Conservation (phyloP, 2,797 vertebrate genomes). For the Sebastiscus tertius region DNA sequence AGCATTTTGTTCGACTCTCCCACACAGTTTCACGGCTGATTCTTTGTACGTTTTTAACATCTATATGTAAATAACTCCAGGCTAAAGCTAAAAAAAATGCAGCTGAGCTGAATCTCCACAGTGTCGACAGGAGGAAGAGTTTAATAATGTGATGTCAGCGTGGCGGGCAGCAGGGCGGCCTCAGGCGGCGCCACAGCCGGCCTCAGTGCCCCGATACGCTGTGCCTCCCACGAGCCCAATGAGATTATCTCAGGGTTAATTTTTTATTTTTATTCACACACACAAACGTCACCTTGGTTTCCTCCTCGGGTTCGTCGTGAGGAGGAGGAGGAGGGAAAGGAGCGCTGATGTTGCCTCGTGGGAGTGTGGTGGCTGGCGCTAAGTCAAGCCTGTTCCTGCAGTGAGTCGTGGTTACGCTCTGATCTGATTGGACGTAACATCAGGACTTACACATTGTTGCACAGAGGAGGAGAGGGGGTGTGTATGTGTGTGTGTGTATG, state of each 20-base stretch:
- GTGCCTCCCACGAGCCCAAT: not conserved
- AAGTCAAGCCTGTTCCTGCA: not conserved
- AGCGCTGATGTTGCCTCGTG: not conserved
- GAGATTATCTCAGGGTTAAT: not conserved
- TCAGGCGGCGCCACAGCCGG: not conserved
- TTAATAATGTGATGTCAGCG: not conserved
- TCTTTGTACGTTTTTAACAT: not conserved
- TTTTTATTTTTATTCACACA: not conserved
- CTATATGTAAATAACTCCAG: not conserved
- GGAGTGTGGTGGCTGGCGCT: not conserved
- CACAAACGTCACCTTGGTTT: not conserved
- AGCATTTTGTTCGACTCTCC: not conserved
- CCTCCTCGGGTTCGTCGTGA: not conserved
- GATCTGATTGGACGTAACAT: conserved; percentile 26
- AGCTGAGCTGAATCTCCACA: not conserved
- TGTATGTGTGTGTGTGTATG: not conserved
- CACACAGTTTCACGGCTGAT: not conserved
- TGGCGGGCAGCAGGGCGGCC: conserved; percentile 8
- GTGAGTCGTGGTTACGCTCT: not conserved
- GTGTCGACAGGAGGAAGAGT: not conserved
- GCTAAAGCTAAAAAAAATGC: not conserved
- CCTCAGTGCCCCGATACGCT: not conserved
- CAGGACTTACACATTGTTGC: conserved; percentile 10
- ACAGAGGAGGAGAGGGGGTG: not conserved
- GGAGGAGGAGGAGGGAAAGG: not conserved